Percentiles rank a stretch among this genome's conserved stretches.
Evolutionary conservation across 2,797 vertebrate species (phyloP).

Genomic region (Argya squamiceps): DNA sequence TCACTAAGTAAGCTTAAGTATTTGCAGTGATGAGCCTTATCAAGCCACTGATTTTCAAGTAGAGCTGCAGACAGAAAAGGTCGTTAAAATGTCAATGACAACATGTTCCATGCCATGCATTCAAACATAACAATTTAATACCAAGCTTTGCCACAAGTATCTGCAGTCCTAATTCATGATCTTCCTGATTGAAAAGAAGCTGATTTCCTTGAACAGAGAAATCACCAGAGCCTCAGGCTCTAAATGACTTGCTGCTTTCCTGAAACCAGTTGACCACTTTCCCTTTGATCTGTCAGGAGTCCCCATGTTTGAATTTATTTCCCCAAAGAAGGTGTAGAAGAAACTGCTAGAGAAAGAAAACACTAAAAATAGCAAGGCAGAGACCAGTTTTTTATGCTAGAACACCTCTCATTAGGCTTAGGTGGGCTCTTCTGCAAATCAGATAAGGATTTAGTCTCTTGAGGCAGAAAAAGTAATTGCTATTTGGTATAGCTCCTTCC

Average conservation of each 20-base stretch:
- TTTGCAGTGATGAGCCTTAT: background rate
- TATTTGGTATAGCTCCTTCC: background rate
- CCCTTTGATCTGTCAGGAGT: background rate
- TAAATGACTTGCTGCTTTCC: background rate
- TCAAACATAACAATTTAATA: background rate
- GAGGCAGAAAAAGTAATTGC: background rate
- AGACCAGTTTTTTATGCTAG: background rate
- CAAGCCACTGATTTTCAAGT: conserved; percentile 15
- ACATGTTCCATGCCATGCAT: background rate
- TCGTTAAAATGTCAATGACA: conserved; percentile 26
- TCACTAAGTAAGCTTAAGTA: background rate
- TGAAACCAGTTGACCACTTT: background rate
- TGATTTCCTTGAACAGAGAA: background rate
- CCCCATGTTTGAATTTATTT: background rate
- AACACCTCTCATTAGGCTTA: background rate
- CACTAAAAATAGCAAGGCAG: background rate
- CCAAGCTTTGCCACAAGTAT: background rate
- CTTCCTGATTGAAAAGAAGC: background rate
- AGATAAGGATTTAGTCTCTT: background rate
- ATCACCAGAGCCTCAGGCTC: background rate
- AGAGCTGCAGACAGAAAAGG: background rate
- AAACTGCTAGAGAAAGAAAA: background rate
- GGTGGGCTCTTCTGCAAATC: background rate
- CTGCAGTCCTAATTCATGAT: background rate
- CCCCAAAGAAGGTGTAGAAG: background rate